Percentiles rank a stretch among this genome's conserved stretches.
Conservation (phyloP, 1,140 invertebrate genomes). For the Formica exsecta region DNA sequence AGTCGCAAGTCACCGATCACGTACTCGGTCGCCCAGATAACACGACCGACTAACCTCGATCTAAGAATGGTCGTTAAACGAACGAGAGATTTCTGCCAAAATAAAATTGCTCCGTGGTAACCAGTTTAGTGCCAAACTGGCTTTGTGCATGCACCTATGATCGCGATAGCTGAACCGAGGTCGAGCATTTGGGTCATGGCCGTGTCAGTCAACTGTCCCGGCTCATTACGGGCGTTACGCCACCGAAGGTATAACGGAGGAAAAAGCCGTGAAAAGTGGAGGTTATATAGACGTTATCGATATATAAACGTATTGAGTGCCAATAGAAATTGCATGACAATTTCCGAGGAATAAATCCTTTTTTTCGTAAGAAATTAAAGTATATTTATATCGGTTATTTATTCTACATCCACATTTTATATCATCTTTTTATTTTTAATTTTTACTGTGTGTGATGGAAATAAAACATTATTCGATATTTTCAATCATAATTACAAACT, state of each 20-base stretch:
- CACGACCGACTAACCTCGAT: constrained; percentile 14
- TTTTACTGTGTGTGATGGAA: background rate
- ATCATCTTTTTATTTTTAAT: background rate
- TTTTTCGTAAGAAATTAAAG: background rate
- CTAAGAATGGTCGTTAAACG: constrained; percentile 29
- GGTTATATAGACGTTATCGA: background rate
- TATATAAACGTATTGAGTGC: background rate
- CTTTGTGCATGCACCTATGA: constrained; percentile 55
- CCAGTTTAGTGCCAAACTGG: background rate
- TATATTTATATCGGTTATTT: background rate
- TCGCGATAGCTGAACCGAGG: constrained; percentile 39
- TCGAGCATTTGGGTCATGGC: constrained; percentile 42
- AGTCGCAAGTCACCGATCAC: constrained; percentile 6
- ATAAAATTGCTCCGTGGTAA: constrained; percentile 45
- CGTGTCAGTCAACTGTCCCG: constrained; percentile 48
- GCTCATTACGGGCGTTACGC: constrained; percentile 18
- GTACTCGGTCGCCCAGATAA: background rate
- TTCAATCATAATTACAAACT: background rate
- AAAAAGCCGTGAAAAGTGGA: constrained; percentile 42
- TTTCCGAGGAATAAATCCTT: background rate
- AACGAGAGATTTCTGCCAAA: constrained; percentile 33
- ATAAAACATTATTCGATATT: background rate
- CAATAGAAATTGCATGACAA: background rate
- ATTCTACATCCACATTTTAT: background rate
- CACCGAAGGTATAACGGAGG: background rate